A percentile compares a stretch with the other conserved stretches of the same genome.
Evolutionary conservation across 1,140 invertebrate species (phyloP).

Genomic region (Drosophila jambulina): DNA sequence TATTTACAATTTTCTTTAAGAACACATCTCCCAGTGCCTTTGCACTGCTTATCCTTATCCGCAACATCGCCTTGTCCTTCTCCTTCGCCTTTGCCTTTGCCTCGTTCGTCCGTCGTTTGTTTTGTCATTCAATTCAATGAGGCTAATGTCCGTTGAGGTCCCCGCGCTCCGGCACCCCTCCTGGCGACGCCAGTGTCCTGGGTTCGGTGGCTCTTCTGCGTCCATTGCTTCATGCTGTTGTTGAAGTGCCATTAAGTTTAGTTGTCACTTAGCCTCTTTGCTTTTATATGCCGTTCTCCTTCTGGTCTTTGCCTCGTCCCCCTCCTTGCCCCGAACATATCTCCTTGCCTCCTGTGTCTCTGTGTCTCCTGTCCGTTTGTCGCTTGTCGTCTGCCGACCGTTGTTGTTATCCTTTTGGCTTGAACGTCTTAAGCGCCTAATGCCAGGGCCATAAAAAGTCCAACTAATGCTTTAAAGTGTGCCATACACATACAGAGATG

Average conservation of each 20-base stretch:
- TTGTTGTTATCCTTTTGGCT: constrained; percentile 84
- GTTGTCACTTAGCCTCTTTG: constrained; percentile 84
- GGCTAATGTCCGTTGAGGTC: constrained; percentile 83
- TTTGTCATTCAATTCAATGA: constrained; percentile 85
- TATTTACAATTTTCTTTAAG: neutral
- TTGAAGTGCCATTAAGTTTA: constrained; percentile 85
- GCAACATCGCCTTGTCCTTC: constrained; percentile 67
- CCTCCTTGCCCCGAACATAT: neutral
- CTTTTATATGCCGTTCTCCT: constrained; percentile 73
- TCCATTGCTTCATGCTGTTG: constrained; percentile 83
- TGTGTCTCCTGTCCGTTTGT: constrained; percentile 42
- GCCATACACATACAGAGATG: constrained; percentile 56
- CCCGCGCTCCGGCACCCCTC: neutral
- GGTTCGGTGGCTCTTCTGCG: constrained; percentile 66
- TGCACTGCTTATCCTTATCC: constrained; percentile 80
- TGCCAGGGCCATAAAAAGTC: constrained; percentile 83
- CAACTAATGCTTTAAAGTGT: constrained; percentile 84
- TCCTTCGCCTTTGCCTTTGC: constrained; percentile 46
- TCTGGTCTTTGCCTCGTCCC: neutral
- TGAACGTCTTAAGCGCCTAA: constrained; percentile 83
- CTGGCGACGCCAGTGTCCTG: constrained; percentile 11
- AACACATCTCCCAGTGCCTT: neutral
- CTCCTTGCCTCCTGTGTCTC: neutral
- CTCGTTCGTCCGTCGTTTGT: constrained; percentile 69
- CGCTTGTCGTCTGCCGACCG: constrained; percentile 45